Base-by-base conservation (phyloP, 1,140 invertebrate species). In the Pseudomyrmex gracilis region DNA sequence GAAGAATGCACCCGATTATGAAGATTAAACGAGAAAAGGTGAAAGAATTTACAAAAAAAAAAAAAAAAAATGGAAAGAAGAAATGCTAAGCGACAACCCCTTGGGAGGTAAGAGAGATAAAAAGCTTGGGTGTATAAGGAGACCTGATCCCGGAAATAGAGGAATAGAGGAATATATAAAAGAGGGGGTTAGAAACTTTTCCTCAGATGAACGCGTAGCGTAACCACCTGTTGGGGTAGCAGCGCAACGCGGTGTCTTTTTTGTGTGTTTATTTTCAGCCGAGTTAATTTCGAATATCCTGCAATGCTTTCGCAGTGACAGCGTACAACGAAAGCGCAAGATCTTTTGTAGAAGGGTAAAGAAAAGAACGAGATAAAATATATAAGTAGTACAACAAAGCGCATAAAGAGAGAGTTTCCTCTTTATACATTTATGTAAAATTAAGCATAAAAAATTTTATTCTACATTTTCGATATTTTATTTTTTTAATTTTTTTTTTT, bases 221-320 rank as follows among this genome's bases (percentile, higher is more conserved):
- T 83, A 89, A 89, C 89, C 90, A 90, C 89, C 89, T 90, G 90
- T 90, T 90, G 89, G 68, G 82, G 67, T 82, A 66, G 78, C 47
- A 63, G 61, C 61, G 34, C 49, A 15, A 7, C 51, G 15, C 49
- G 47, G 12, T 45, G 34, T 71, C 0, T 68, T 64, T 17, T 22
- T 57, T 64, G 61, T 71, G 73, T 76, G 64, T 85, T 88, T 88
- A 84, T 88, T 88, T 89, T 86, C 45, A 70, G 64, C 64, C 15
- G 24, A 68, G 71, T 86, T 86, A 84, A 82, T 85, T 82, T 85
- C 64, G 68, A 83, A 83, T 85, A 87, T 89, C 83, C 74, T 83
- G 77, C 73, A 53, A 84, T 55, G 13, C 70, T 34, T 22, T 58
- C 34, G 63, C 49, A 51, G 17, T 71, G 85, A 86, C 83, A 77